Evolutionary conservation across 2,888 invertebrate species (phyloP).

Genomic region (Serripes groenlandicus): DNA sequence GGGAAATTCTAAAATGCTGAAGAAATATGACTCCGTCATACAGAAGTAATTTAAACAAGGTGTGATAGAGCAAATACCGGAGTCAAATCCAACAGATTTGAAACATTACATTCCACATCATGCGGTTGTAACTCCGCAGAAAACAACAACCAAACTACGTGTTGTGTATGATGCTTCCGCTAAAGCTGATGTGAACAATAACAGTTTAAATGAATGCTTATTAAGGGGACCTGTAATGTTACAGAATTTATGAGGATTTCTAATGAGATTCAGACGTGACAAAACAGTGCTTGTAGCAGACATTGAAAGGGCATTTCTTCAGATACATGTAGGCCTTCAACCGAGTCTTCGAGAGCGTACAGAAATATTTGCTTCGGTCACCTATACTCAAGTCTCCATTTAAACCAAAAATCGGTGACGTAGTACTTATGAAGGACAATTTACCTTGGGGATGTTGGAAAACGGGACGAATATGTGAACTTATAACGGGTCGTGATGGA

Average conservation of each 20-base stretch:
- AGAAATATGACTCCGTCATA: slow-evolving; percentile 32
- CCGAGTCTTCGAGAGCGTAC: slow-evolving; percentile 31
- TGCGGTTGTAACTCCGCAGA: slow-evolving; percentile 37
- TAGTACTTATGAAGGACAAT: no score
- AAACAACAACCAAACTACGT: slow-evolving; percentile 29
- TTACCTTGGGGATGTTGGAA: no score
- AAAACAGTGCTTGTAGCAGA: slow-evolving; percentile 38
- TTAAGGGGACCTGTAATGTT: slow-evolving; percentile 42
- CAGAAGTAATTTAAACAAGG: slow-evolving; percentile 27
- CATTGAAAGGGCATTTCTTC: slow-evolving; percentile 51
- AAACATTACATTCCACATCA: slow-evolving; percentile 45
- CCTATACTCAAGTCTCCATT: no score
- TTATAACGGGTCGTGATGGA: no score
- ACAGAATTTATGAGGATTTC: slow-evolving; percentile 37
- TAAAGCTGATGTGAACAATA: slow-evolving; percentile 22
- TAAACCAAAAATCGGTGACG: no score
- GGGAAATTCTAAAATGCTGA: slow-evolving; percentile 13
- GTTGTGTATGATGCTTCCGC: slow-evolving; percentile 42
- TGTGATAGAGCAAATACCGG: slow-evolving; percentile 31
- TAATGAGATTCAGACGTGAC: slow-evolving; percentile 42
- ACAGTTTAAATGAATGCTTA: slow-evolving; percentile 41
- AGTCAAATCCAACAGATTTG: not conserved
- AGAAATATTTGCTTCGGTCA: no score
- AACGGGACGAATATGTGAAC: no score
- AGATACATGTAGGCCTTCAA: slow-evolving; percentile 36